Percentiles rank a stretch among this genome's conserved stretches.
Conservation (phyloP, 2,888 invertebrate genomes). For the Drosophila pullipes region DNA sequence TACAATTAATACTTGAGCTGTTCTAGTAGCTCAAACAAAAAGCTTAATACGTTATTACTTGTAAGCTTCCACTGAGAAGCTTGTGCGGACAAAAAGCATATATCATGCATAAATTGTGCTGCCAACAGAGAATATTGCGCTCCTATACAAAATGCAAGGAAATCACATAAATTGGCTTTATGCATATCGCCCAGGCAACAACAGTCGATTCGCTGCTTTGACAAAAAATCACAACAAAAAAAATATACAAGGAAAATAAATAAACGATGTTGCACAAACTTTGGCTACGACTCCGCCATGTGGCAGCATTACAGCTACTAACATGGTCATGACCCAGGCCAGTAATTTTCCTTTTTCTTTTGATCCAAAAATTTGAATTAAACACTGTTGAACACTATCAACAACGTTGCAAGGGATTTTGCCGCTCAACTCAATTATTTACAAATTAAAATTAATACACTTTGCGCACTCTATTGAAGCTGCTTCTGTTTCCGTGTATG, state of each 20-base stretch:
- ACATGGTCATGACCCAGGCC: slow-evolving; percentile 26
- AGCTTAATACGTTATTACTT: background rate
- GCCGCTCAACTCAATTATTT: slow-evolving; percentile 26
- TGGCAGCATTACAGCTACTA: slow-evolving; percentile 27
- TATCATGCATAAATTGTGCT: slow-evolving; percentile 45
- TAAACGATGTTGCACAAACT: slow-evolving; percentile 26
- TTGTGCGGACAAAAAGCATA: background rate
- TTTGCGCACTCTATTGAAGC: slow-evolving; percentile 53
- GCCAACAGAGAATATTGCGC: slow-evolving; percentile 63
- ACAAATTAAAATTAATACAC: slow-evolving; percentile 70
- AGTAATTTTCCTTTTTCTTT: slow-evolving; percentile 36
- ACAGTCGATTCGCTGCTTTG: slow-evolving; percentile 10
- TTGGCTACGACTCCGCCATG: slow-evolving; percentile 4
- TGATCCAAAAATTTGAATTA: slow-evolving; percentile 58
- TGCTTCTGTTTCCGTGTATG: slow-evolving; percentile 11
- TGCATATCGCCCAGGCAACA: slow-evolving; percentile 61
- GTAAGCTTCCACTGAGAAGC: background rate
- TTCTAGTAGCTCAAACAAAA: background rate
- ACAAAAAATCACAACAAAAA: slow-evolving; percentile 1
- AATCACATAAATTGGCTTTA: slow-evolving; percentile 67
- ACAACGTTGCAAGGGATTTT: slow-evolving; percentile 12
- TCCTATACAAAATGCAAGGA: slow-evolving; percentile 52
- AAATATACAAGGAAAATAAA: slow-evolving; percentile 44
- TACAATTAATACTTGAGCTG: background rate
- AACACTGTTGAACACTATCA: slow-evolving; percentile 41